A percentile compares a stretch with the other conserved stretches of the same genome.
Evolutionary conservation across 37 sponge, comb jelly and placozoan genomes (phyloP).

Genomic region (Chondrosia reniformis): DNA sequence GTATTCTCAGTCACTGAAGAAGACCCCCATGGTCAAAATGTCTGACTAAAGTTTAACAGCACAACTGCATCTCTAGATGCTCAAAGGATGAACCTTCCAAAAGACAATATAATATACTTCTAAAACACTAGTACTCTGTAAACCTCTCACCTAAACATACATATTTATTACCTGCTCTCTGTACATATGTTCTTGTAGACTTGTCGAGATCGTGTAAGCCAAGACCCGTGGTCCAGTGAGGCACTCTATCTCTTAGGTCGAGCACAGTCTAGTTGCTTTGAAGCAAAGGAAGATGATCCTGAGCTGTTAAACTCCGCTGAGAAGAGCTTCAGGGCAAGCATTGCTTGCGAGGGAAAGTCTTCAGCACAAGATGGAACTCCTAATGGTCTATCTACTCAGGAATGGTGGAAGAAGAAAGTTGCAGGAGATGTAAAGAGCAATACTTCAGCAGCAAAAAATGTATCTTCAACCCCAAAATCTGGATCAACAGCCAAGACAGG

Average conservation of each 20-base stretch:
- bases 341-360: constrained; percentile 73
- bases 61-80: no score
- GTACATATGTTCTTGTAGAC: constrained; percentile 33
- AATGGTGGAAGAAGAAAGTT: constrained; percentile 77
- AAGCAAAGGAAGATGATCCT: constrained; percentile 35
- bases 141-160: no score
- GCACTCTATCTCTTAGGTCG: constrained; percentile 82
- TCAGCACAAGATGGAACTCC: constrained; percentile 36
- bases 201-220: constrained; percentile 63
- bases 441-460: neutral
- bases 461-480: neutral
- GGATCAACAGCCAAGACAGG: no score
- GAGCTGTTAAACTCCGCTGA: constrained; percentile 64
- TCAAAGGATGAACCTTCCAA: no score
- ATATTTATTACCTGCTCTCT: no score
- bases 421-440: neutral
- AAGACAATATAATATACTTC: neutral
- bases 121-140: neutral
- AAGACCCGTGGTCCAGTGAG: constrained; percentile 73
- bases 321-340: constrained; percentile 78
- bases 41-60: no score
- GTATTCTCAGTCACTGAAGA: no score
- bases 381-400: constrained; percentile 45
- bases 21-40: no score
- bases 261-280: constrained; percentile 73